Percentiles rank a stretch among this genome's conserved stretches.
These are phyloP conservation scores for Tethya wilhelma DNA, from an alignment of 37 sponge, comb jelly and placozoan genomes.

Conservation along the genomic window DNA sequence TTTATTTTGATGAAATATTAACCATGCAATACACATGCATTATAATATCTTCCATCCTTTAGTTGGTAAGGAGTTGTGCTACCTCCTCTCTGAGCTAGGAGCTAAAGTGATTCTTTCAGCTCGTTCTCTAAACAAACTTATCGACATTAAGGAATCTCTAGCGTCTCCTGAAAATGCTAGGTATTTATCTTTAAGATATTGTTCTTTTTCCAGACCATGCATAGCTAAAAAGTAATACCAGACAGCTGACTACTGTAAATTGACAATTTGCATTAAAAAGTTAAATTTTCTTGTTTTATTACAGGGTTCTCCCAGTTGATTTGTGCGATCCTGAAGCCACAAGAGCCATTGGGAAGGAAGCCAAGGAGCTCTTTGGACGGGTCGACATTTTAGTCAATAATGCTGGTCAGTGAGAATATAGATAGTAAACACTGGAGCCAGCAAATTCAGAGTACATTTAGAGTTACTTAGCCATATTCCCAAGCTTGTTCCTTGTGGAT, in stretches of 20 bases:
- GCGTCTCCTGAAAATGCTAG: conserved; percentile 34
- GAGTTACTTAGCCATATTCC: no score
- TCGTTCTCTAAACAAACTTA: conserved; percentile 40
- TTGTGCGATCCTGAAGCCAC: conserved; percentile 20
- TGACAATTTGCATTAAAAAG: not conserved
- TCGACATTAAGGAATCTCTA: conserved; percentile 10
- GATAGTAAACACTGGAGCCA: no score
- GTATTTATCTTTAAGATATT: no score
- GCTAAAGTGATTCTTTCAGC: conserved; percentile 64
- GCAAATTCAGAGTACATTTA: no score
- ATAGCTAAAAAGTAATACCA: not conserved
- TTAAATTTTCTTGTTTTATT: not conserved
- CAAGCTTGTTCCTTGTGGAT: no score
- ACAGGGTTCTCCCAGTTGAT: conserved; percentile 49
- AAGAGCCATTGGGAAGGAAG: conserved; percentile 6
- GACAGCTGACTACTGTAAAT: not conserved
- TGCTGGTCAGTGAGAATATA: conserved; percentile 37
- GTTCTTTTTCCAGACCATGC: not conserved
- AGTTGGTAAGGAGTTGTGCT: conserved; percentile 67
- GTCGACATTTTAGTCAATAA: conserved; percentile 70
- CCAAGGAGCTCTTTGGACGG: conserved; percentile 38
- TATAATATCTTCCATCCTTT: conserved; percentile 6
- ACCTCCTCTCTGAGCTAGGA: conserved; percentile 41
- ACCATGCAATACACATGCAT: no score
- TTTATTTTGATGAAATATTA: no score